Evolutionary conservation across 2,888 invertebrate species (phyloP).

Genomic region (Cinara cedri): DNA sequence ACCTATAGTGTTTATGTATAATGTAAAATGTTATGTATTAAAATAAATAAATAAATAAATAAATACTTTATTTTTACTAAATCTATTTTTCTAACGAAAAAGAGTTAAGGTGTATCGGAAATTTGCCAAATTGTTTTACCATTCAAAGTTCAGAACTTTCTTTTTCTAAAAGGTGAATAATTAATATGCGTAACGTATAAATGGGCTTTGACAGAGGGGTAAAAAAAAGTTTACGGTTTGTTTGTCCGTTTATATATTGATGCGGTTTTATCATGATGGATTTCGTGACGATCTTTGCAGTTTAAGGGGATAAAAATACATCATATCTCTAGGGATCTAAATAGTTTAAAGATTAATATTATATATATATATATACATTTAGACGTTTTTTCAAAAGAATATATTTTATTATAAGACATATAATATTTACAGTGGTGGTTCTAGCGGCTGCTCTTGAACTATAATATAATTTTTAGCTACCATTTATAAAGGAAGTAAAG

Average conservation of each 20-base stretch:
- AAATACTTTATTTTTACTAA: neutral
- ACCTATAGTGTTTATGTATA: neutral
- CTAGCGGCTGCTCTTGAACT: too few species aligned
- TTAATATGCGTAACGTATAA: slow-evolving; percentile 17
- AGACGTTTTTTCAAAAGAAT: too few species aligned
- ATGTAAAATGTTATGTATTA: neutral
- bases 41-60: neutral
- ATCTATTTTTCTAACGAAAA: too few species aligned
- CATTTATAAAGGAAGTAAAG: too few species aligned
- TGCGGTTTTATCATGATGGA: slow-evolving; percentile 12
- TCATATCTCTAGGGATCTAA: neutral
- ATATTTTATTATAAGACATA: too few species aligned
- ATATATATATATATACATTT: too few species aligned
- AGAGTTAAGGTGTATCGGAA: slow-evolving; percentile 1
- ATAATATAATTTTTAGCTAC: too few species aligned
- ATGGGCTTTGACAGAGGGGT: neutral
- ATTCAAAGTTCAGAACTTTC: slow-evolving; percentile 14
- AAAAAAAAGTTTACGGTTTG: slow-evolving; percentile 6
- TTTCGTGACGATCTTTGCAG: slow-evolving; percentile 9
- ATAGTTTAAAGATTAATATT: neutral
- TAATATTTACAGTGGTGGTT: too few species aligned
- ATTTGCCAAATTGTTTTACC: neutral
- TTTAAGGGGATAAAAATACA: slow-evolving; percentile 8
- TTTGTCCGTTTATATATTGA: slow-evolving; percentile 17
- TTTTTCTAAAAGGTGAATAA: neutral